These are phyloP conservation scores for Loriculus beryllinus DNA, from an alignment of 2,797 vertebrate species.

Conservation along the genomic window DNA sequence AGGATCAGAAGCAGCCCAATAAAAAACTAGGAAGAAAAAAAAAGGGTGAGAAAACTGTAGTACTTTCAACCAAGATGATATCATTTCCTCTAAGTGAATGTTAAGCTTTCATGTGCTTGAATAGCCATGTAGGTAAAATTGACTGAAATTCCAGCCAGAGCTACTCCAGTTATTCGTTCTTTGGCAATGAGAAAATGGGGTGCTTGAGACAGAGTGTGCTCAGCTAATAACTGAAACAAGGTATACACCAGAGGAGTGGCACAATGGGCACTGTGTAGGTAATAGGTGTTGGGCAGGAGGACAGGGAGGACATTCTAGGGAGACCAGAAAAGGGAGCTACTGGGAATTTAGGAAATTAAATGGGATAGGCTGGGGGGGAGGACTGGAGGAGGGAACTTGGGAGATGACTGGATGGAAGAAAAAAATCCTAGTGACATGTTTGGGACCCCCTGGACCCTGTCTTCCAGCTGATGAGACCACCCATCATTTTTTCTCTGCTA, in stretches of 20 bases:
- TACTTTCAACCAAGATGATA: neutral
- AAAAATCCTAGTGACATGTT: neutral
- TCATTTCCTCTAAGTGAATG: neutral
- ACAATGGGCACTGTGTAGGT: neutral
- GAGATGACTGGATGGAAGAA: neutral
- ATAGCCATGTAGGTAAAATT: neutral
- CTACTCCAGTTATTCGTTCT: neutral
- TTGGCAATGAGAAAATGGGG: rapidly evolving
- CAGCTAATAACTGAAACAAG: neutral
- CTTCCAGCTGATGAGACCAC: neutral
- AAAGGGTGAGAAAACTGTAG: neutral
- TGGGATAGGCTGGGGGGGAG: neutral
- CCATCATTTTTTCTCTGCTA: neutral
- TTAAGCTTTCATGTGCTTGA: neutral
- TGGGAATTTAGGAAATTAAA: neutral
- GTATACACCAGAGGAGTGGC: neutral
- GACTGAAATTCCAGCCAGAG: neutral
- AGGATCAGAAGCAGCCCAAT: constrained; percentile 84
- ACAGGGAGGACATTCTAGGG: neutral
- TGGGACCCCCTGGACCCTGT: neutral
- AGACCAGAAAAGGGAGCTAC: neutral
- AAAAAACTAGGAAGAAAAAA: constrained; percentile 81
- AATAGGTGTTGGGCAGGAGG: neutral
- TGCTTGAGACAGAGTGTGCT: neutral
- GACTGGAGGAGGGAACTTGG: neutral